Base-by-base conservation (phyloP, 2,888 invertebrate genomes). In the Drosophila fulvimacula region DNA sequence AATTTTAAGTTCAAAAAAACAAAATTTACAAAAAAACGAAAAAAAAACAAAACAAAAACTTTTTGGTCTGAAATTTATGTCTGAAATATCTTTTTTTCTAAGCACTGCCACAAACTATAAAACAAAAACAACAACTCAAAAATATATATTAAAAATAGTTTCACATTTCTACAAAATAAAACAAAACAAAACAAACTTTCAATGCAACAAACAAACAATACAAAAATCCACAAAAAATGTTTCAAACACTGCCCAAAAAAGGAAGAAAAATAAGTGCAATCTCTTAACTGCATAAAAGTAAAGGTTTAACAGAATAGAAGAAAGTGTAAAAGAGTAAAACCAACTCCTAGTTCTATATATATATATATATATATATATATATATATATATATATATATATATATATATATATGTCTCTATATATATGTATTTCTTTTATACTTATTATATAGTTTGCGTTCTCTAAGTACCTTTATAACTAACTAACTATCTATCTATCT, bases 381-480 rank as follows among this genome's bases (percentile, higher is more conserved):
- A 24, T 73, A 76, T 69, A 59, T 64, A 66, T 76, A 65, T 27
- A n/a, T 30, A 63, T 69, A 60, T 70, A 5, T 73, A 69, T 69
- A 63, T 64, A n/a, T 24, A n/a, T 44, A 4, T 27, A 21, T 21
- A 15, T 27, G 9, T 44, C 3, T 21, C 21, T 24, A 24, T 73
- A 76, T 69, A 59, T 64, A 1, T 30, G 73, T 77, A 70, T 69
- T 73, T 82, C 74, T 83, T 79, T 76, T 75, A 65, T 63, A 71
- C 59, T 51, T 63, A 24, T 48, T 62, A 66, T 76, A 57, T 83
- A 86, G 79, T 48, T 86, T 83, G 83, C 82, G 83, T 83, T 87
- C 83, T 84, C 87, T 87, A 87, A 84, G 83, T 84, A 84, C 87
- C 83, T 84, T 83, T 87, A 84, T 82, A 76, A 83, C 79, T 81